phyloP scores from a whole-genome alignment of 1,140 invertebrate genomes.

The Zaprionus capensis region DNA sequence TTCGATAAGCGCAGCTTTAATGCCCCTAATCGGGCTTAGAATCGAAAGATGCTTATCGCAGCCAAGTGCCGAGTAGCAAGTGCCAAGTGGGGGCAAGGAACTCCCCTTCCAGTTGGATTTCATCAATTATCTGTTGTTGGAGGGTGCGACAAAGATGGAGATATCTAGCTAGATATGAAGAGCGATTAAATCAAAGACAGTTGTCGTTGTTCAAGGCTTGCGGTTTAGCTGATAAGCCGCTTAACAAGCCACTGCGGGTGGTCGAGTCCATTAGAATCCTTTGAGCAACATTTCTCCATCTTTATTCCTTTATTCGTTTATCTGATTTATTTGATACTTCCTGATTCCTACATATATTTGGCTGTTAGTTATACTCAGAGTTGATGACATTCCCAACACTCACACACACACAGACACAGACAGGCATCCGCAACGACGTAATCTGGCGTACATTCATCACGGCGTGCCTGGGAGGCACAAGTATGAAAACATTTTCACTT shows the following conservation, averaged over 20 bases:
- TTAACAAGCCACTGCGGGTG: conserved; percentile 33
- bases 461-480: conserved; percentile 64
- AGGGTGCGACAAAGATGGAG: neutral
- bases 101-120: conserved; percentile 13
- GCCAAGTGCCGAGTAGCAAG: conserved; percentile 14
- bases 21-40: conserved; percentile 75
- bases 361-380: conserved; percentile 71
- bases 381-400: conserved; percentile 63
- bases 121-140: conserved; percentile 32
- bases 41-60: conserved; percentile 57
- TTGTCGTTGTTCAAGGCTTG: conserved; percentile 21
- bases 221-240: conserved; percentile 52
- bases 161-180: neutral
- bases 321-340: conserved; percentile 49
- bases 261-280: conserved; percentile 12
- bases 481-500: conserved; percentile 83
- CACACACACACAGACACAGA: conserved; percentile 9
- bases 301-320: conserved; percentile 45
- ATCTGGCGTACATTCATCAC: conserved; percentile 43
- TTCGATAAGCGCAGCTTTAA: conserved; percentile 71
- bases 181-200: conserved; percentile 12
- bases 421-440: neutral
- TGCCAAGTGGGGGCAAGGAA: conserved; percentile 9
- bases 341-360: conserved; percentile 58
- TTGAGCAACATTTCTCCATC: neutral